Evolutionary conservation across 1,140 invertebrate genomes (phyloP), one percentile per base, ranked within the genome.

Genomic region (Drosophila pruinosa): DNA sequence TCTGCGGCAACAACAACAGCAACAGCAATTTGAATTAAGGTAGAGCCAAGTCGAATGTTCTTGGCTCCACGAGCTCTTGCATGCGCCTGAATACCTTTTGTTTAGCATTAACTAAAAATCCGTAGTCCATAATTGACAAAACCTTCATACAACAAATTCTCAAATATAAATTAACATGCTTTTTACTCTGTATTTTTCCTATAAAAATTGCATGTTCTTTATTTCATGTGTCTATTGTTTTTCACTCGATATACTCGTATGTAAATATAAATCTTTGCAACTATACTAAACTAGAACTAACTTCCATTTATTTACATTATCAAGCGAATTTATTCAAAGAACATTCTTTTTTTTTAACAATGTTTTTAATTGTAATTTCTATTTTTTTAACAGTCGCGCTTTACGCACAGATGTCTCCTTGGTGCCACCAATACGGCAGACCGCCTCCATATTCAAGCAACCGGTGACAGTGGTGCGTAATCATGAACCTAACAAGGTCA

Each of bases 381-480:
- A 8, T 19, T 14, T 26, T 39, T 34, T 52, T 92, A 91, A 48
- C 75, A 95, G 94, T 90, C 95, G 96, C 70, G 95, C 95, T 34
- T 93, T 97, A 0, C 93, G 97, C 75, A 97, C 96, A 89, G 98
- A 99, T 93, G 94, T 96, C 17, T 97, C 97, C 15, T 91, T 99
- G 17, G 96, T 98, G 26, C 96, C 98, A 53, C 98, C 99, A 14
- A 99, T 99, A 57, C 93, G 98, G 62, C 98, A 99, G 93, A 99
- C 98, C 4, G 98, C 98, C 2, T 99, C 98, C 1, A 99, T 99
- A 90, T 99, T 99, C 88, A 99, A 99, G 90, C 98, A 99, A 90
- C 98, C 98, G 12, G 98, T 99, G 0, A 99, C 98, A 3, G 96
- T 99, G 14, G 95, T 97, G 70, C 97, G 97, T 92, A 97, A 95